These are phyloP conservation scores for Geophilus truncorum DNA, from an alignment of 2,888 invertebrate species.

Conservation along the genomic window DNA sequence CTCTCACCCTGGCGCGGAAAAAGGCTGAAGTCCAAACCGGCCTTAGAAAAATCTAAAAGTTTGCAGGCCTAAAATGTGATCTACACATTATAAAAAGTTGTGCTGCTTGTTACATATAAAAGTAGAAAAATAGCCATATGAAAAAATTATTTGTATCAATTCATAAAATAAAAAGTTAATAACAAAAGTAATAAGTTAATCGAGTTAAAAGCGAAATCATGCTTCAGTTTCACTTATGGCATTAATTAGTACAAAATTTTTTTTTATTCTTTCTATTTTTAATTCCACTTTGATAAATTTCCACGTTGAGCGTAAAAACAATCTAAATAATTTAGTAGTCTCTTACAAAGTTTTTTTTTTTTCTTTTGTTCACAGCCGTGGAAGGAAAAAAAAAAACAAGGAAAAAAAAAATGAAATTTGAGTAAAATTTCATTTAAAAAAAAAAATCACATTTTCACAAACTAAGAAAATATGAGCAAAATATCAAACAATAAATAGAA, in stretches of 20 bases:
- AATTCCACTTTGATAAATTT: not conserved
- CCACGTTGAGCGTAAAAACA: not conserved
- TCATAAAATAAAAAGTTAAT: conserved; percentile 20
- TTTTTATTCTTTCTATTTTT: not conserved
- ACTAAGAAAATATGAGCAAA: not conserved
- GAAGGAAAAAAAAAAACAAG: not conserved
- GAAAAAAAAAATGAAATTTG: too few relatives aligned
- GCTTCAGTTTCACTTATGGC: not conserved
- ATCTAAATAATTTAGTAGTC: too few relatives aligned
- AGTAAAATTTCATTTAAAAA: not conserved
- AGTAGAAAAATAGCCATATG: conserved; percentile 32
- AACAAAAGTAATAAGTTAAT: too few relatives aligned
- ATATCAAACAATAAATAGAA: not conserved
- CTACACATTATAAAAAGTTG: conserved; percentile 6
- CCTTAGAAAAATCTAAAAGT: not conserved
- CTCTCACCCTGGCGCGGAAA: not conserved
- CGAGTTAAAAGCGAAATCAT: not conserved
- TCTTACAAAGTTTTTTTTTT: too few relatives aligned
- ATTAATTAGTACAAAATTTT: not conserved
- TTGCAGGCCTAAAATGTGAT: not conserved
- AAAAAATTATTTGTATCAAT: conserved; percentile 28
- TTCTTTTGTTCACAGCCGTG: conserved; percentile 17
- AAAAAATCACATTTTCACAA: too few relatives aligned
- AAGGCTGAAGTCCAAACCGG: conserved; percentile 14
- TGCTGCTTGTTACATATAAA: conserved; percentile 25